A percentile compares a stretch with the other conserved stretches of the same genome.
phyloP scores from a whole-genome alignment of 2,113 vertebrate species.

The Toxotes chatareus region DNA sequence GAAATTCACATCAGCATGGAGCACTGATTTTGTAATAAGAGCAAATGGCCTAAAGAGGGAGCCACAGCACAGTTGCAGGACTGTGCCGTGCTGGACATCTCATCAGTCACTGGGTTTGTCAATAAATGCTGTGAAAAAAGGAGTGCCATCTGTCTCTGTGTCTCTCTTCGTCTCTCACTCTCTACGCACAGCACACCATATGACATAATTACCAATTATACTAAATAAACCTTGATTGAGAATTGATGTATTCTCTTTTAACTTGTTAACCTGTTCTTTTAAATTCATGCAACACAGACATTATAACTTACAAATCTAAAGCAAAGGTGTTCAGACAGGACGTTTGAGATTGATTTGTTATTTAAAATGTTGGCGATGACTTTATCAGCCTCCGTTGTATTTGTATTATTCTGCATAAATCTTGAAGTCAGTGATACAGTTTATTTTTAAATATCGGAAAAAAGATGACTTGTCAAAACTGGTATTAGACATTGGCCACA shows the following conservation, averaged over 20 bases:
- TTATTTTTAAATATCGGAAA: neutral
- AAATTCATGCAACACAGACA: neutral
- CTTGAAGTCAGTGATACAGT: neutral
- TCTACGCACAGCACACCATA: neutral
- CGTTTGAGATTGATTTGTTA: no score
- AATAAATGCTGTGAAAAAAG: conserved; percentile 58
- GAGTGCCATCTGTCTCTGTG: neutral
- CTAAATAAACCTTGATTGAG: neutral
- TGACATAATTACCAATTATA: neutral
- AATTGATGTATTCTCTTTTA: no score
- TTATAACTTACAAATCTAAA: no score
- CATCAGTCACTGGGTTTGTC: conserved; percentile 20
- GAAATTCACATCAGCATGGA: neutral
- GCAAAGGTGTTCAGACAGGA: no score
- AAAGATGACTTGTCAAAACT: neutral
- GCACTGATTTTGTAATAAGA: conserved; percentile 29
- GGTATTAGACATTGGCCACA: neutral
- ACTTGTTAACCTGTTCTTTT: neutral
- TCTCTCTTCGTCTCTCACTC: neutral
- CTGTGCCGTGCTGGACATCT: neutral
- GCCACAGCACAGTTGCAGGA: conserved; percentile 22
- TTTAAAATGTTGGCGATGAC: no score
- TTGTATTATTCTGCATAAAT: neutral
- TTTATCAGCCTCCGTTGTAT: neutral
- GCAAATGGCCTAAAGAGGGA: conserved; percentile 39